phyloP scores from a whole-genome alignment of 1,140 invertebrate species.

The Lamellibrachia luymesi region DNA sequence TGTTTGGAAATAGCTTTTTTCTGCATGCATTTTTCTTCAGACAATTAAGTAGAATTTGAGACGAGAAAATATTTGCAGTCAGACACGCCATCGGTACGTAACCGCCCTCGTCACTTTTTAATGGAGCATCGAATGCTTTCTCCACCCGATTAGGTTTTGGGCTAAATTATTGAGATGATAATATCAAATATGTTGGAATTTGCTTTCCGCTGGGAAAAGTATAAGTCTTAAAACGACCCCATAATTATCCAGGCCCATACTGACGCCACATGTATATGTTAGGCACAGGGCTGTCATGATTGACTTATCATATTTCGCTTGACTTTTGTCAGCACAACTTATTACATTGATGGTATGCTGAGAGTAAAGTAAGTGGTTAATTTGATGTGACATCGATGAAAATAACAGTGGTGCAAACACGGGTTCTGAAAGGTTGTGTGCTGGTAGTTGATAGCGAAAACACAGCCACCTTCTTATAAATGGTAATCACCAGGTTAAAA shows the following conservation, averaged over 20 bases:
- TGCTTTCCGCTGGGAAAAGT: neutral
- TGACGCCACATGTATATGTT: neutral
- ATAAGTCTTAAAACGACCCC: neutral
- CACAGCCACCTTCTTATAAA: neutral
- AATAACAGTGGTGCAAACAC: neutral
- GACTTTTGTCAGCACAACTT: neutral
- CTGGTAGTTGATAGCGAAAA: neutral
- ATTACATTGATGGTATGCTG: neutral
- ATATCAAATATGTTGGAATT: neutral
- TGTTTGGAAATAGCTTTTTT: neutral
- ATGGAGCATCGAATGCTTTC: neutral
- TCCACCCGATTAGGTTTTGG: neutral
- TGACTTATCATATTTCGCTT: neutral
- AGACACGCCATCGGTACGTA: neutral
- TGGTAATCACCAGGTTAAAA: neutral
- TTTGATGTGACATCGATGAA: neutral
- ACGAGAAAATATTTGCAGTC: neutral
- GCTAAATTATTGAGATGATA: neutral
- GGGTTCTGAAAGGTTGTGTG: neutral
- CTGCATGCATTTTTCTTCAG: neutral
- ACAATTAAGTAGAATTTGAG: constrained; percentile 1
- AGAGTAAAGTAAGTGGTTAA: neutral
- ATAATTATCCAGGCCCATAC: neutral
- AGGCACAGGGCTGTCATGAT: neutral
- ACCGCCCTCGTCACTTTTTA: neutral